Evolutionary conservation across 2,888 invertebrate species (phyloP).

Genomic region (Agonopterix heracliana): DNA sequence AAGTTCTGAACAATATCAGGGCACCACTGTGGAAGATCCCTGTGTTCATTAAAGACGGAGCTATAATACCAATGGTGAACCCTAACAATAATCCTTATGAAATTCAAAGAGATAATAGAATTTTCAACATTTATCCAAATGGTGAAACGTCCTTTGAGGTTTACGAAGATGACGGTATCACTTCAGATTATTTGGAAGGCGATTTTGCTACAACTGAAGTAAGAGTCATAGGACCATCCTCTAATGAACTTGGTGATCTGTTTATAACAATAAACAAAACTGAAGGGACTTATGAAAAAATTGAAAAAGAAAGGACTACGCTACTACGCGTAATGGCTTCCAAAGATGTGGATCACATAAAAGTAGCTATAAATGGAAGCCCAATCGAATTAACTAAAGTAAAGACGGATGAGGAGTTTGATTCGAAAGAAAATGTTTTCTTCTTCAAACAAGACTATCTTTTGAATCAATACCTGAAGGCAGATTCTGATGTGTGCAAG

Average conservation of each 20-base stretch:
- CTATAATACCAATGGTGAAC: constrained; percentile 59
- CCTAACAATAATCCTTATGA: constrained; percentile 56
- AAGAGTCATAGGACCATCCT: constrained; percentile 30
- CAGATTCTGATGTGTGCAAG: constrained; percentile 21
- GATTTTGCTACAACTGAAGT: constrained; percentile 44
- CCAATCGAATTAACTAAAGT: constrained; percentile 33
- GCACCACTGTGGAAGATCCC: constrained; percentile 63
- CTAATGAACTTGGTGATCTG: constrained; percentile 37
- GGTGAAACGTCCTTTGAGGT: constrained; percentile 37
- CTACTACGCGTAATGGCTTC: constrained; percentile 50
- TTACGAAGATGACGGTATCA: constrained; percentile 64
- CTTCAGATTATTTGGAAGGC: constrained; percentile 41
- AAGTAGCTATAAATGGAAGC: constrained; percentile 41
- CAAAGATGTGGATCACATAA: constrained; percentile 32
- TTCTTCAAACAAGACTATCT: constrained; percentile 41
- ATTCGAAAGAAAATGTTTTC: constrained; percentile 38
- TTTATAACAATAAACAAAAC: constrained; percentile 46
- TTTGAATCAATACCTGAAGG: constrained; percentile 45
- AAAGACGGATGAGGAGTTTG: constrained; percentile 39
- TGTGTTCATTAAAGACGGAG: constrained; percentile 57
- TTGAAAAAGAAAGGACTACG: constrained; percentile 46
- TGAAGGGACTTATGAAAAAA: constrained; percentile 41
- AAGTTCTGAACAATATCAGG: constrained; percentile 47
- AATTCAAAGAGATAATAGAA: constrained; percentile 45
- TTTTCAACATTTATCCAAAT: constrained; percentile 52